Conservation (phyloP, 1,140 invertebrate species). For the Archegozetes longisetosus region DNA sequence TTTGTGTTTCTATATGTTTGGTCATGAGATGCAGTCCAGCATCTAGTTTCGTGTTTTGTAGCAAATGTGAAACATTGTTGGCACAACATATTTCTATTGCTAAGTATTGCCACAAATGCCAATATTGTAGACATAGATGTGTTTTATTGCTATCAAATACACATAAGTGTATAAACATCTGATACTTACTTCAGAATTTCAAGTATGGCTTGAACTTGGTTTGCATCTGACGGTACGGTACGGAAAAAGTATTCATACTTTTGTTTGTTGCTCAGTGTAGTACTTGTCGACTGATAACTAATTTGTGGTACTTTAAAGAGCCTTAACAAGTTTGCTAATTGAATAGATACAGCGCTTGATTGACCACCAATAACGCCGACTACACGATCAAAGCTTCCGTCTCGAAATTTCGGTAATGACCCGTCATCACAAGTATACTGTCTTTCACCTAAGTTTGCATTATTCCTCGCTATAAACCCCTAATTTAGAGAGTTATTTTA, state of each 20-base stretch:
- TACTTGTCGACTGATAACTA: slow-evolving; percentile 77
- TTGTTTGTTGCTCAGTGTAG: slow-evolving; percentile 82
- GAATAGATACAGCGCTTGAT: slow-evolving; percentile 39
- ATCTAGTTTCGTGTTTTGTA: too few relatives aligned
- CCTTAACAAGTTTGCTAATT: slow-evolving; percentile 38
- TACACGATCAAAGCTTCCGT: slow-evolving; percentile 51
- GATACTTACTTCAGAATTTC: slow-evolving; percentile 61
- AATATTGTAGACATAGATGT: too few relatives aligned
- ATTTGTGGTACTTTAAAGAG: slow-evolving; percentile 38
- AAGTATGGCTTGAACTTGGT: slow-evolving; percentile 88
- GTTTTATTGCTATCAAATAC: too few relatives aligned
- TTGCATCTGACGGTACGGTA: slow-evolving; percentile 84
- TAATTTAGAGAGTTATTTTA: not conserved
- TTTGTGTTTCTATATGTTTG: too few relatives aligned
- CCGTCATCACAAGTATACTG: slow-evolving; percentile 49
- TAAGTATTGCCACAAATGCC: too few relatives aligned
- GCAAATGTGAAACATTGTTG: too few relatives aligned
- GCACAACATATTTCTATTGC: too few relatives aligned
- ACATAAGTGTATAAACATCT: too few relatives aligned
- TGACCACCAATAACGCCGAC: slow-evolving; percentile 49
- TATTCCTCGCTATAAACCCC: slow-evolving; percentile 52
- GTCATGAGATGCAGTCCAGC: too few relatives aligned
- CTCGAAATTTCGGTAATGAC: slow-evolving; percentile 53
- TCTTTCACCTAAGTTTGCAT: slow-evolving; percentile 73
- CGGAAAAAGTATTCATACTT: slow-evolving; percentile 85